Percentiles rank a stretch among this genome's conserved stretches.
phyloP scores from a whole-genome alignment of 2,113 vertebrate genomes.

The Pseudorhombus dupliciocellatus region DNA sequence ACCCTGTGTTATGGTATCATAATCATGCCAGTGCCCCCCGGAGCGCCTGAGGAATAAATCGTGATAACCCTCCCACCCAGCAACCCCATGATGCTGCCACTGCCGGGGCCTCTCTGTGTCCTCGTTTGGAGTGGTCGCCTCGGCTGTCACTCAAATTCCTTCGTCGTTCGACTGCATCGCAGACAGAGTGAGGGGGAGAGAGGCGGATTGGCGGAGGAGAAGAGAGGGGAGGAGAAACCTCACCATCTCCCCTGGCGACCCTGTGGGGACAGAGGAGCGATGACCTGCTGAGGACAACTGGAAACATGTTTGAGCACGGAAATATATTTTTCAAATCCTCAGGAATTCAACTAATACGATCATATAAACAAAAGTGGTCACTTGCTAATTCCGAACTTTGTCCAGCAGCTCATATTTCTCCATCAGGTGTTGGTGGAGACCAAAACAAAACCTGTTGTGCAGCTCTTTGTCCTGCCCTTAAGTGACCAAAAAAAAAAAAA shows the following conservation, averaged over 20 bases:
- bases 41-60: conserved; percentile 67
- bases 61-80: conserved; percentile 22
- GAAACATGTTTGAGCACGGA: background rate
- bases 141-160: conserved; percentile 45
- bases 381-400: too few species aligned
- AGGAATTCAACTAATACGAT: background rate
- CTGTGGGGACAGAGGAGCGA: background rate
- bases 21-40: conserved; percentile 53
- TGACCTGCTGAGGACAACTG: background rate
- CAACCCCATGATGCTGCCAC: conserved; percentile 12
- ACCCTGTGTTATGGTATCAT: conserved; percentile 75
- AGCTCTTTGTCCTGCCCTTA: too few species aligned
- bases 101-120: conserved; percentile 7
- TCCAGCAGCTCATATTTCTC: background rate
- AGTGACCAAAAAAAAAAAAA: too few species aligned
- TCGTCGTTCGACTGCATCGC: conserved; percentile 31
- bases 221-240: background rate
- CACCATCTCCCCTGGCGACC: conserved; percentile 2
- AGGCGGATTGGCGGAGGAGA: background rate
- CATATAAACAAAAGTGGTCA: too few species aligned
- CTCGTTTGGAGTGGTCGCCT: conserved; percentile 39
- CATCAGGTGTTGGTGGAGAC: too few species aligned
- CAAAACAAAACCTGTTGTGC: background rate
- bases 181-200: background rate
- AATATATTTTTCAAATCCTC: too few species aligned